Percentiles rank a stretch among this genome's conserved stretches.
phyloP scores from a whole-genome alignment of 2,888 invertebrate genomes.

The Cataglyphis livida region DNA sequence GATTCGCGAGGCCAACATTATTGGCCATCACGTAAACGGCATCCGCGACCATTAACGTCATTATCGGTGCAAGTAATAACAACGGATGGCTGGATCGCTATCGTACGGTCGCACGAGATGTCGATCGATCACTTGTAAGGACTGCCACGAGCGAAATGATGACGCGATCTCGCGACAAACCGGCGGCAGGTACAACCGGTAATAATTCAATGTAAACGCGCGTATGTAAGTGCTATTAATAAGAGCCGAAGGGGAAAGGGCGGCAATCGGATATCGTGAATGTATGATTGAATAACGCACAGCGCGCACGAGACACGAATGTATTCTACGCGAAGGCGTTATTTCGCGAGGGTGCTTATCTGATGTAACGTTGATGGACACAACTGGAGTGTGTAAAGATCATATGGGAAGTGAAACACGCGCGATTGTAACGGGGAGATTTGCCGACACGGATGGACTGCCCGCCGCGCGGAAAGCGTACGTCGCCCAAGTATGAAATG shows the following conservation, averaged over 20 bases:
- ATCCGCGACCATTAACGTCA: slow-evolving; percentile 34
- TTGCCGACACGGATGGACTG: background rate
- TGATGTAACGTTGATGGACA: slow-evolving; percentile 21
- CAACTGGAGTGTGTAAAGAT: slow-evolving; percentile 21
- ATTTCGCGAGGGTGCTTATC: slow-evolving; percentile 32
- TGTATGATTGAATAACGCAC: slow-evolving; percentile 35
- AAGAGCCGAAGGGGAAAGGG: slow-evolving; percentile 21
- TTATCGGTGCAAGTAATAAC: slow-evolving; percentile 31
- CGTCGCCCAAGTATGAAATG: slow-evolving; percentile 16
- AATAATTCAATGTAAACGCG: slow-evolving; percentile 43
- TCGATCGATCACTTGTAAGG: slow-evolving; percentile 62
- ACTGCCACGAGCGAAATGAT: slow-evolving; percentile 18
- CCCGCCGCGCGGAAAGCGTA: slow-evolving; percentile 5
- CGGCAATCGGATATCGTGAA: background rate
- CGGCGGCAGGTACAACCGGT: background rate
- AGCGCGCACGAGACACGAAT: slow-evolving; percentile 28
- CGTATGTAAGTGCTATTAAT: slow-evolving; percentile 25
- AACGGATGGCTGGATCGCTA: slow-evolving; percentile 46
- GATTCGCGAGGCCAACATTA: slow-evolving; percentile 10
- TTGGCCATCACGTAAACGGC: slow-evolving; percentile 41
- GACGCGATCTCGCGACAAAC: slow-evolving; percentile 47
- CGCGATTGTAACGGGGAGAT: slow-evolving; percentile 31
- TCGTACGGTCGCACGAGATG: slow-evolving; percentile 44
- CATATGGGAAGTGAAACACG: background rate
- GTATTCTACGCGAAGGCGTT: slow-evolving; percentile 6